Conservation (phyloP, 2,888 invertebrate genomes). For the Cyclophora punctaria region DNA sequence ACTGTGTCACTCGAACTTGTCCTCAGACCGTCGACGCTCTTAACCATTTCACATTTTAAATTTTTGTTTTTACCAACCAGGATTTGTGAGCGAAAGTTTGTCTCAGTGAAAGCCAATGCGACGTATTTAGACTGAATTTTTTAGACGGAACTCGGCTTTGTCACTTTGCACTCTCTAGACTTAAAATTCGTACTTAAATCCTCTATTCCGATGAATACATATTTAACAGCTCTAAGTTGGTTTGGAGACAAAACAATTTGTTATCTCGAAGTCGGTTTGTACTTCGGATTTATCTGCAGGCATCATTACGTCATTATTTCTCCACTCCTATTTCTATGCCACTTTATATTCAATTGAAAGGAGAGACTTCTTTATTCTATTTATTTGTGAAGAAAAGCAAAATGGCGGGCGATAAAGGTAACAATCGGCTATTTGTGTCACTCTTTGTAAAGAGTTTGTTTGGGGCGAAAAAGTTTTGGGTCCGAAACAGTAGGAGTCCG, state of each 20-base stretch:
- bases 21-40: constrained; percentile 28
- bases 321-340: neutral
- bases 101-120: constrained; percentile 25
- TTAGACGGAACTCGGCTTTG: constrained; percentile 7
- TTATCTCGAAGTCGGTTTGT: neutral
- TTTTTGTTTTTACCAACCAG: constrained; percentile 30
- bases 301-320: neutral
- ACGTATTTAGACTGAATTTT: constrained; percentile 21
- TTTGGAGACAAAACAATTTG: neutral
- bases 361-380: neutral
- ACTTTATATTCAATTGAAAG: neutral
- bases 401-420: constrained; percentile 7
- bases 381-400: constrained; percentile 1
- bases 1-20: constrained; percentile 30
- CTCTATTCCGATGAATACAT: constrained; percentile 6
- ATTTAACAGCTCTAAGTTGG: constrained; percentile 4
- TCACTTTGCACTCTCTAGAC: constrained; percentile 7
- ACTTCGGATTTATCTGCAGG: neutral
- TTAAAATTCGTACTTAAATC: constrained; percentile 6
- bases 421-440: constrained; percentile 14
- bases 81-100: constrained; percentile 29
- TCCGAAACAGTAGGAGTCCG: constrained; percentile 21
- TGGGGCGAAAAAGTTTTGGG: constrained; percentile 28
- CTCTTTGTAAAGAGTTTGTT: constrained; percentile 16
- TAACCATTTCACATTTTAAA: constrained; percentile 36